A percentile compares a stretch with the other conserved stretches of the same genome.
Conservation (phyloP, 2,797 vertebrate genomes). For the Cyprinodon diabolis region DNA sequence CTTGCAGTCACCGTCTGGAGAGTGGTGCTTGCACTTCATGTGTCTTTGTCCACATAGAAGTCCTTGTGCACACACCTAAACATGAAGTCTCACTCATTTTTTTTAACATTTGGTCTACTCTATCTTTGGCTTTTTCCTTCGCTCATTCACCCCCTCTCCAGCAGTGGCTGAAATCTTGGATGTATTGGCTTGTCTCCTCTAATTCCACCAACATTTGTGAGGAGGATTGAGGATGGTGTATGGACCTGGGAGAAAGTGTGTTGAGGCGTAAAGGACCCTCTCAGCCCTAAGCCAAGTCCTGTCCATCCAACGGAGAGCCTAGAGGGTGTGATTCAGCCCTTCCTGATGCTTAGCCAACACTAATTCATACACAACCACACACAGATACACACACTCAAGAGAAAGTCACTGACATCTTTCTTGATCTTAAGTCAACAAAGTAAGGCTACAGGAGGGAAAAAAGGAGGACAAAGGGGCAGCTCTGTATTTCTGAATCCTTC, state of each 20-base stretch:
- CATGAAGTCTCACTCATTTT: constrained; percentile 39
- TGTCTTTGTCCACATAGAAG: constrained; percentile 24
- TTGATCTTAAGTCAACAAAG: constrained; percentile 53
- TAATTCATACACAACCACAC: constrained; percentile 42
- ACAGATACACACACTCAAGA: constrained; percentile 52
- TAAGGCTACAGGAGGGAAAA: constrained; percentile 31
- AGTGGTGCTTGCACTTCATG: constrained; percentile 49
- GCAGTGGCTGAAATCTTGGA: constrained; percentile 59
- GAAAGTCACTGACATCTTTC: constrained; percentile 65
- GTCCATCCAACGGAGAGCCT: constrained; percentile 74
- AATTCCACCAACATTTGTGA: constrained; percentile 65
- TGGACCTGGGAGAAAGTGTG: constrained; percentile 65
- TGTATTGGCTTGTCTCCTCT: constrained; percentile 71
- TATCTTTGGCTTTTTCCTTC: constrained; percentile 23
- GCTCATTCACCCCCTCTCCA: constrained; percentile 41
- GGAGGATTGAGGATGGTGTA: constrained; percentile 65
- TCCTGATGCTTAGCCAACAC: constrained; percentile 76
- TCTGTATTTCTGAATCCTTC: constrained; percentile 57
- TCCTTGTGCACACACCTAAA: constrained; percentile 7
- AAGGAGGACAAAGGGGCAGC: constrained; percentile 37
- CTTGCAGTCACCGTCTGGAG: constrained; percentile 49
- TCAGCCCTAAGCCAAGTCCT: constrained; percentile 78
- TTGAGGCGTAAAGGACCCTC: constrained; percentile 80
- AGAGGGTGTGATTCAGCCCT: constrained; percentile 81
- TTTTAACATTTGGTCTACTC: constrained; percentile 43